phyloP scores from a whole-genome alignment of 2,797 vertebrate genomes.

The Gadopsis bispinosus region DNA sequence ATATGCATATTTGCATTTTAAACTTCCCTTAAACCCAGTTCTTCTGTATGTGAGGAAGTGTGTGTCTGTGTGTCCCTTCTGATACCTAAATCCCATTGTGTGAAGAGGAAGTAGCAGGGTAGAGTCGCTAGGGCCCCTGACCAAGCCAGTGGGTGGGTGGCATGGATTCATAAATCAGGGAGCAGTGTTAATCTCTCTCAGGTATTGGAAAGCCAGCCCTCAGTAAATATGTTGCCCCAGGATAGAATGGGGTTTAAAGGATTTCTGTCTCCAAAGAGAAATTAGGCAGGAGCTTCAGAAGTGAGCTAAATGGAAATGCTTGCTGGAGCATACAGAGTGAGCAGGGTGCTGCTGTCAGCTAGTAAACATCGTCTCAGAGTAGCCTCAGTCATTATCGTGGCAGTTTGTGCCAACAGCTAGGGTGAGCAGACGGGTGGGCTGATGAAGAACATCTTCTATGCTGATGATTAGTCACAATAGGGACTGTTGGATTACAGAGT shows the following conservation, averaged over 20 bases:
- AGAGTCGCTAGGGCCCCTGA: conserved; percentile 75
- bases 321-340: conserved; percentile 91
- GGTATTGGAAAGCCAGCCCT: conserved; percentile 98
- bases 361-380: conserved; percentile 93
- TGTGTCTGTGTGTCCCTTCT: conserved; percentile 55
- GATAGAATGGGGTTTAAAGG: conserved; percentile 98
- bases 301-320: conserved; percentile 96
- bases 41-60: conserved; percentile 37
- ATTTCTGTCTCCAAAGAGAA: conserved; percentile 99
- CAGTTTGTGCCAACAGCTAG: conserved; percentile 77
- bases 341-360: conserved; percentile 91
- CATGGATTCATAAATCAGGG: conserved; percentile 98
- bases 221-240: conserved; percentile 97
- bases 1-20: conserved; percentile 49
- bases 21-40: conserved; percentile 48
- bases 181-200: conserved; percentile 93
- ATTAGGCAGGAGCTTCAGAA: conserved; percentile 93
- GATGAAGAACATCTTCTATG: conserved; percentile 77
- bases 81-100: conserved; percentile 79
- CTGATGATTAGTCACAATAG: conserved; percentile 79
- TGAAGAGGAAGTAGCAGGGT: conserved; percentile 72
- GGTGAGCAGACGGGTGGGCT: conserved; percentile 76
- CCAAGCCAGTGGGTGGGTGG: conserved; percentile 87
- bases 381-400: conserved; percentile 91
- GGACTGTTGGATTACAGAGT: conserved; percentile 62